Evolutionary conservation across 2,113 vertebrate species (phyloP).

Genomic region (Dicerorhinus sumatrensis): DNA sequence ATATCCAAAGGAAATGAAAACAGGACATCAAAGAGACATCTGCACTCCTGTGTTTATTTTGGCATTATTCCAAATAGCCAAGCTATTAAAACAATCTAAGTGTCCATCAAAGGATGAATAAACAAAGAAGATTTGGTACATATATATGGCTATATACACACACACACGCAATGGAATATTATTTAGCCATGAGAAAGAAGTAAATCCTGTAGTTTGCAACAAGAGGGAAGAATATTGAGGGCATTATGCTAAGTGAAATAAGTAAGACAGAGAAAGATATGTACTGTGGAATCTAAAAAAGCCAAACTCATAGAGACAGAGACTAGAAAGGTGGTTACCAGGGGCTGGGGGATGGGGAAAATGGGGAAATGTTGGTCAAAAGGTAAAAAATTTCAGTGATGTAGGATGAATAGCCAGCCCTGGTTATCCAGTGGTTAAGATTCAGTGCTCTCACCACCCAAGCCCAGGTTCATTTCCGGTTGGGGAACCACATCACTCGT

Average conservation of each 20-base stretch:
- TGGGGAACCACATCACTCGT: no score
- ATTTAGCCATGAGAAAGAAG: neutral
- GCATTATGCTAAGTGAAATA: neutral
- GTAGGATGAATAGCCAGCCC: neutral
- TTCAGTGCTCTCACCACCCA: no score
- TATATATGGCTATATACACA: no score
- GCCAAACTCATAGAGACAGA: neutral
- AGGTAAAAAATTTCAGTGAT: neutral
- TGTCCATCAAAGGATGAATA: no score
- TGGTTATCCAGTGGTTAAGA: no score
- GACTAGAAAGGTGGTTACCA: neutral
- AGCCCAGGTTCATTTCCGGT: no score
- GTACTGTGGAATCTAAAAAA: neutral
- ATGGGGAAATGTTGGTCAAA: neutral
- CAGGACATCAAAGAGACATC: no score
- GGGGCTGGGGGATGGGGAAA: neutral
- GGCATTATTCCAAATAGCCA: no score
- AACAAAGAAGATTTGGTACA: no score
- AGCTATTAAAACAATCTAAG: no score
- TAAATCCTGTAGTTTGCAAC: neutral
- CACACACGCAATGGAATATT: neutral
- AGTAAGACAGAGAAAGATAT: neutral
- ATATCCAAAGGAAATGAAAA: no score
- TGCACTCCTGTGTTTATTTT: no score
- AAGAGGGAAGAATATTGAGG: neutral